phyloP scores from a whole-genome alignment of 2,113 vertebrate genomes.

The Centropristis striata region DNA sequence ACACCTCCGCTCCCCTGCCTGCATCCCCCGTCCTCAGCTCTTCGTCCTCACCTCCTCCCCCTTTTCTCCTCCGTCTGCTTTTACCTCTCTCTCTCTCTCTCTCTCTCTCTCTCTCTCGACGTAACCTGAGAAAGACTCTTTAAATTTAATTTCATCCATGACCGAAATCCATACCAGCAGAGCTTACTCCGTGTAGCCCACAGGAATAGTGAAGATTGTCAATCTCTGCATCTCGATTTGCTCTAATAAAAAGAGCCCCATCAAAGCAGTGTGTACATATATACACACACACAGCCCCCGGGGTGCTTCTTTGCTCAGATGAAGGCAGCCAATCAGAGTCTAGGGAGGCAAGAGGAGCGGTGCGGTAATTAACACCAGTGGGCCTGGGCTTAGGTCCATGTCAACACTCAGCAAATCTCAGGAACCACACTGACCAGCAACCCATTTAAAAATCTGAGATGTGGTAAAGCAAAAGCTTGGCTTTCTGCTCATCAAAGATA shows the following conservation, averaged over 20 bases:
- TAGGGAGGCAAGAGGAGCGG: constrained; percentile 18
- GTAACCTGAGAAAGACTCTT: constrained; percentile 47
- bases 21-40: constrained; percentile 27
- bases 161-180: constrained; percentile 46
- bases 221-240: constrained; percentile 55
- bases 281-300: constrained; percentile 12
- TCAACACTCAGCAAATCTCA: constrained; percentile 30
- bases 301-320: constrained; percentile 50
- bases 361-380: constrained; percentile 67
- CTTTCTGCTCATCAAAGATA: constrained; percentile 29
- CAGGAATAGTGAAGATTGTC: constrained; percentile 47
- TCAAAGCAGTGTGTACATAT: constrained; percentile 44
- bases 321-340: constrained; percentile 56
- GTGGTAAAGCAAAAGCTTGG: constrained; percentile 1
- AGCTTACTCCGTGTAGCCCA: constrained; percentile 28
- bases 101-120: not conserved
- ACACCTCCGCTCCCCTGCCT: constrained; percentile 72
- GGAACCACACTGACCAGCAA: constrained; percentile 37
- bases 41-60: constrained; percentile 31
- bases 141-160: constrained; percentile 59
- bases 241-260: constrained; percentile 67
- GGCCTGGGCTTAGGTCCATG: constrained; percentile 21
- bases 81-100: constrained; percentile 2
- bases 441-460: constrained; percentile 7
- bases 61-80: constrained; percentile 55